phyloP scores from a whole-genome alignment of 2,888 invertebrate species.

The Macropis europaea region DNA sequence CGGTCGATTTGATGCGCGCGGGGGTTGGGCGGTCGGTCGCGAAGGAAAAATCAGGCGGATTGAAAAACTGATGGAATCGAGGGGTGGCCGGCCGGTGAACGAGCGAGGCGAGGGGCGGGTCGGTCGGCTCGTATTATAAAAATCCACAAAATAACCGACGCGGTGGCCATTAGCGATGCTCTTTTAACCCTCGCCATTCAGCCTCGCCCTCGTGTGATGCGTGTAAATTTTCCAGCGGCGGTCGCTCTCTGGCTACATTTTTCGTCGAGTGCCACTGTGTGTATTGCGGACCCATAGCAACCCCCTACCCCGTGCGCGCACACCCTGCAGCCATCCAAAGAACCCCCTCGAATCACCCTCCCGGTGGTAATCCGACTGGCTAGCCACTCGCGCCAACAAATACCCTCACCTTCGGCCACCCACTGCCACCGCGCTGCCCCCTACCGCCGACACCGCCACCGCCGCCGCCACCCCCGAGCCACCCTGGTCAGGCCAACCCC shows the following conservation, averaged over 20 bases:
- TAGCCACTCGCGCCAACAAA: conserved; percentile 80
- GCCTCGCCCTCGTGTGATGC: conserved; percentile 77
- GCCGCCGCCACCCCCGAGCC: conserved; percentile 35
- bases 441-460: conserved; percentile 54
- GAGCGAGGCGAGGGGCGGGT: conserved; percentile 41
- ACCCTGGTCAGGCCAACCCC: conserved; percentile 13
- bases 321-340: conserved; percentile 47
- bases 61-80: conserved; percentile 56
- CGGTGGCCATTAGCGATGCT: conserved; percentile 79
- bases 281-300: conserved; percentile 61
- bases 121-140: conserved; percentile 76
- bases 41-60: conserved; percentile 58
- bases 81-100: conserved; percentile 35
- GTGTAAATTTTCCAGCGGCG: conserved; percentile 79
- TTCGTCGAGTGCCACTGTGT: conserved; percentile 77
- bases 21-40: not conserved
- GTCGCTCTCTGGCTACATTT: conserved; percentile 78
- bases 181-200: conserved; percentile 79
- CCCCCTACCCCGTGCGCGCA: conserved; percentile 44
- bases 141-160: conserved; percentile 80
- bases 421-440: conserved; percentile 66
- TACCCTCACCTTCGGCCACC: conserved; percentile 77
- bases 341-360: conserved; percentile 63
- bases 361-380: conserved; percentile 79
- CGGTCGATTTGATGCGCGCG: conserved; percentile 41